Percentiles rank a stretch among this genome's conserved stretches.
These are phyloP conservation scores for Capitella teleta DNA, from an alignment of 1,140 invertebrate genomes.

Conservation along the genomic window DNA sequence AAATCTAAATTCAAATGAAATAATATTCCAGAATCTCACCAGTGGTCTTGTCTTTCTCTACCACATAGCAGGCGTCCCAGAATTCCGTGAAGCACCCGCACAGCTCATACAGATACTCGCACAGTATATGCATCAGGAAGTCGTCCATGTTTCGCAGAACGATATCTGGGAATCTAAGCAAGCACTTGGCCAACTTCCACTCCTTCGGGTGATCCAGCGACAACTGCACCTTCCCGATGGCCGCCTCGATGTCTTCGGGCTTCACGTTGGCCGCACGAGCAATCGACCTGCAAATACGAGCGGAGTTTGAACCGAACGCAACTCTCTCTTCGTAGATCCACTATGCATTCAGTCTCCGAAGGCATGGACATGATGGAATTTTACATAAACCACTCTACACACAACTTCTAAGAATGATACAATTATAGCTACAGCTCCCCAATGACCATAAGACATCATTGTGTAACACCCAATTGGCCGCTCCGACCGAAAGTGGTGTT, in stretches of 20 bases:
- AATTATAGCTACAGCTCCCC: no score
- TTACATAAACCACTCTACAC: no score
- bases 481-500: no score
- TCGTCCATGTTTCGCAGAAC: slow-evolving; percentile 72
- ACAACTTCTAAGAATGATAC: no score
- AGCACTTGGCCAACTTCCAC: slow-evolving; percentile 81
- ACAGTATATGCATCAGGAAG: slow-evolving; percentile 76
- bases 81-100: slow-evolving; percentile 89
- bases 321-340: no score
- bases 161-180: slow-evolving; percentile 72
- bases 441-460: no score
- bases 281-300: slow-evolving; percentile 32
- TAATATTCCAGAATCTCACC: slow-evolving; percentile 5
- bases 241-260: slow-evolving; percentile 44
- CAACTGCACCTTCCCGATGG: slow-evolving; percentile 45
- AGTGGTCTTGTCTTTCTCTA: slow-evolving; percentile 60
- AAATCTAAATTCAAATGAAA: background rate
- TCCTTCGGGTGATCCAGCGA: slow-evolving; percentile 83
- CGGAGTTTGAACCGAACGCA: no score
- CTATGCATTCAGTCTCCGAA: no score
- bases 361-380: no score
- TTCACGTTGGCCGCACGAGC: slow-evolving; percentile 44
- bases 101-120: slow-evolving; percentile 93
- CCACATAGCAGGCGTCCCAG: slow-evolving; percentile 94
- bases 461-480: no score